Percentiles rank a stretch among this genome's conserved stretches.
Conservation (phyloP, 2,113 vertebrate species). For the Tetrao urogallus region DNA sequence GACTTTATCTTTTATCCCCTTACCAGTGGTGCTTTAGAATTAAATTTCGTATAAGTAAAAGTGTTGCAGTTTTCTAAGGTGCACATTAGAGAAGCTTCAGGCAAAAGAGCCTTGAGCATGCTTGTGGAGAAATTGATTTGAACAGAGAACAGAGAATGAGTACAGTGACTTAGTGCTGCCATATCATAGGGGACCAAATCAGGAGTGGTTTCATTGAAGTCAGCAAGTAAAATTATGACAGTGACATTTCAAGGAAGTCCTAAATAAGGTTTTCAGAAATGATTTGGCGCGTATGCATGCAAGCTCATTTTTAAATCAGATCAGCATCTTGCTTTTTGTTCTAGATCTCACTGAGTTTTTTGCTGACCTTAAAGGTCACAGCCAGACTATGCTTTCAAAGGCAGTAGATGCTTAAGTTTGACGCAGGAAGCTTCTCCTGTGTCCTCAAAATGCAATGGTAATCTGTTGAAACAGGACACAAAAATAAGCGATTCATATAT, state of each 20-base stretch:
- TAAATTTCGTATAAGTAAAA: background rate
- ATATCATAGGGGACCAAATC: background rate
- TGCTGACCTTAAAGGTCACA: background rate
- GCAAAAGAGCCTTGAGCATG: conserved; percentile 37
- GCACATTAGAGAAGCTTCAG: conserved; percentile 13
- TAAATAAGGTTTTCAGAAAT: background rate
- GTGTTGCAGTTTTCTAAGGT: background rate
- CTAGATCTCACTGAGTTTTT: background rate
- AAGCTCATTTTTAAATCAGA: background rate
- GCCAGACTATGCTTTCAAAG: background rate
- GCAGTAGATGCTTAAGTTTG: background rate
- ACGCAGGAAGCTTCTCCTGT: background rate
- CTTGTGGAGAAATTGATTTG: conserved; percentile 10
- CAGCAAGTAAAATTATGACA: background rate
- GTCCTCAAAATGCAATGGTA: background rate
- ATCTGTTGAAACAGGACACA: background rate
- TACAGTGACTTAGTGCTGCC: background rate
- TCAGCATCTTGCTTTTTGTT: background rate
- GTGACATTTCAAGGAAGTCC: background rate
- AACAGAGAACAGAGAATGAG: background rate
- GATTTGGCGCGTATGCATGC: background rate
- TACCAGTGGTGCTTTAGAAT: background rate
- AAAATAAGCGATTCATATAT: background rate
- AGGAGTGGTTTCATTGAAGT: background rate
- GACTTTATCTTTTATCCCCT: background rate